phyloP scores from a whole-genome alignment of 2,113 vertebrate genomes.

The Elephantulus edwardii region DNA sequence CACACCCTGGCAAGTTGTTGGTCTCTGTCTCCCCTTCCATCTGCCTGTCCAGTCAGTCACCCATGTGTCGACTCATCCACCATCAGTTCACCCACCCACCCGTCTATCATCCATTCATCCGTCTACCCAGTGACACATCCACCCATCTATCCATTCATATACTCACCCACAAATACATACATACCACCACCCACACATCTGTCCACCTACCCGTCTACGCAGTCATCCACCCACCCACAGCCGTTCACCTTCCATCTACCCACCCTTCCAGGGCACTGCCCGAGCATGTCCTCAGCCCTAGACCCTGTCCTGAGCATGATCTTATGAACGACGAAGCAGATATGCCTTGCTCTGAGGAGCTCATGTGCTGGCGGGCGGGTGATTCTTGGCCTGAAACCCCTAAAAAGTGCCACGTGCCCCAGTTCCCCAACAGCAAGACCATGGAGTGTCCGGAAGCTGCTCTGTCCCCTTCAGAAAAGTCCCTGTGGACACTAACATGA shows the following conservation, averaged over 20 bases:
- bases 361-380: too few relatives aligned
- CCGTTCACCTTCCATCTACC: not conserved
- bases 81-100: too few relatives aligned
- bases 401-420: not conserved
- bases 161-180: too few relatives aligned
- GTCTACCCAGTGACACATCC: not conserved
- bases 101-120: not conserved
- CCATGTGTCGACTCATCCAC: too few relatives aligned
- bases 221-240: rapidly evolving
- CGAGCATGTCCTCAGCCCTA: not conserved
- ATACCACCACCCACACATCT: too few relatives aligned
- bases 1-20: not conserved
- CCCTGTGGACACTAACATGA: not conserved
- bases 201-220: too few relatives aligned
- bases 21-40: too few relatives aligned
- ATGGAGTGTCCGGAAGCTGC: not conserved
- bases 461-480: not conserved
- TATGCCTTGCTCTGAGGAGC: not conserved
- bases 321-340: too few relatives aligned
- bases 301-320: too few relatives aligned
- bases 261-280: not conserved
- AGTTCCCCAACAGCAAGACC: not conserved
- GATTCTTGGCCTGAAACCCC: not conserved
- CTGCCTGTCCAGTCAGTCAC: not conserved
- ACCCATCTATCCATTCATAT: rapidly evolving